These are phyloP conservation scores for Brachionus rubens DNA, from an alignment of 1,140 invertebrate genomes.

Conservation along the genomic window DNA sequence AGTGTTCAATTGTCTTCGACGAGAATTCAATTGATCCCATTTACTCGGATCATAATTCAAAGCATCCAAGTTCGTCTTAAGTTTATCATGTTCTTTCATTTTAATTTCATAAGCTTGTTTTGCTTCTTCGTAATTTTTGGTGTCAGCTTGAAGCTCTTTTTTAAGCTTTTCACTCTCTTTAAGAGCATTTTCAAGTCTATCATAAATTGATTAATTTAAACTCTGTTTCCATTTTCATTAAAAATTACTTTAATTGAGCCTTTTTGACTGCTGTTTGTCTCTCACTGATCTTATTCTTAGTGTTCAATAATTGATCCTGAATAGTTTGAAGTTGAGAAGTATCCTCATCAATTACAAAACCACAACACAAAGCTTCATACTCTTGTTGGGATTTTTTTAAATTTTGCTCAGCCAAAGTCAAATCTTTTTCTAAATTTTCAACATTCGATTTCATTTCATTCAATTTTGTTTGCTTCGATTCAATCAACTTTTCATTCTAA, in stretches of 20 bases:
- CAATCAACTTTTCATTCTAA: conserved; percentile 31
- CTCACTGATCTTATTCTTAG: conserved; percentile 41
- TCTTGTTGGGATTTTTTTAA: conserved; percentile 35
- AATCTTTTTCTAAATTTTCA: conserved; percentile 24
- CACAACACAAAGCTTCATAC: conserved; percentile 38
- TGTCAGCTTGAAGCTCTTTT: conserved; percentile 27
- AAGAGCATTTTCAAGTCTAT: conserved; percentile 7
- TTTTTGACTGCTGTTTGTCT: conserved; percentile 41
- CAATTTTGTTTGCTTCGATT: conserved; percentile 33
- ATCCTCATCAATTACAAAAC: conserved; percentile 41
- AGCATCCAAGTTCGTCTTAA: conserved; percentile 16
- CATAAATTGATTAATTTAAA: neutral
- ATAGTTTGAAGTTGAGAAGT: conserved; percentile 20
- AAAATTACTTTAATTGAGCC: conserved; percentile 25
- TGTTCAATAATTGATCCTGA: conserved; percentile 46
- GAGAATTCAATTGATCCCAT: neutral
- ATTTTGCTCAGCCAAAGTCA: conserved; percentile 9
- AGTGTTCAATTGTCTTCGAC: neutral
- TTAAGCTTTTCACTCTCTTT: conserved; percentile 37
- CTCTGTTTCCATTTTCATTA: neutral
- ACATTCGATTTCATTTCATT: conserved; percentile 41
- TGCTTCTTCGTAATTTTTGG: conserved; percentile 19
- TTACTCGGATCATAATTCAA: neutral
- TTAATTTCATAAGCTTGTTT: neutral
- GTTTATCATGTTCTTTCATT: conserved; percentile 8